Percentiles rank a stretch among this genome's conserved stretches.
phyloP scores from a whole-genome alignment of 2,888 invertebrate genomes.

The Neoitamus cyanurus region DNA sequence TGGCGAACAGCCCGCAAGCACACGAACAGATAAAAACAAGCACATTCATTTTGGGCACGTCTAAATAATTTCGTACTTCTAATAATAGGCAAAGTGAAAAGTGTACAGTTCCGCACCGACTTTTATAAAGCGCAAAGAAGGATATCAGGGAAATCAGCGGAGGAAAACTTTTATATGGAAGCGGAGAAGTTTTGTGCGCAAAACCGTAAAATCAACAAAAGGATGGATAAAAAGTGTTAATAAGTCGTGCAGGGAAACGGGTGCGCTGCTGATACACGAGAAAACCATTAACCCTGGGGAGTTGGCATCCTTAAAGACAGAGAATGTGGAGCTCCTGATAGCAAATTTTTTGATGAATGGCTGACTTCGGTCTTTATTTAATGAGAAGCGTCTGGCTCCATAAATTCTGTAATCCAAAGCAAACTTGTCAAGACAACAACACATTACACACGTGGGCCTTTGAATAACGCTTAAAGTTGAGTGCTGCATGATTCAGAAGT shows the following conservation, averaged over 20 bases:
- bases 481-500: background rate
- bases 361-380: background rate
- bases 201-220: background rate
- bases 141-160: background rate
- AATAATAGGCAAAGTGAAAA: background rate
- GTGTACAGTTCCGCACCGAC: background rate
- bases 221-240: constrained; percentile 2
- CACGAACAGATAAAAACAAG: constrained; percentile 21
- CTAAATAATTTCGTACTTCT: background rate
- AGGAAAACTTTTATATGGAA: constrained; percentile 13
- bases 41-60: constrained; percentile 26
- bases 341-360: background rate
- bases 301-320: background rate
- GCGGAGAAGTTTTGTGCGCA: constrained; percentile 4
- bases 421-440: background rate
- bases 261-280: background rate
- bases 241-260: background rate
- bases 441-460: background rate
- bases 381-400: background rate
- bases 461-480: background rate
- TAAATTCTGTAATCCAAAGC: background rate
- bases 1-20: background rate
- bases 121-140: background rate
- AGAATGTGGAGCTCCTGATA: background rate
- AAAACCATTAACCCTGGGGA: constrained; percentile 28